Conservation (phyloP, 2,113 vertebrate genomes). For the Equus przewalskii region DNA sequence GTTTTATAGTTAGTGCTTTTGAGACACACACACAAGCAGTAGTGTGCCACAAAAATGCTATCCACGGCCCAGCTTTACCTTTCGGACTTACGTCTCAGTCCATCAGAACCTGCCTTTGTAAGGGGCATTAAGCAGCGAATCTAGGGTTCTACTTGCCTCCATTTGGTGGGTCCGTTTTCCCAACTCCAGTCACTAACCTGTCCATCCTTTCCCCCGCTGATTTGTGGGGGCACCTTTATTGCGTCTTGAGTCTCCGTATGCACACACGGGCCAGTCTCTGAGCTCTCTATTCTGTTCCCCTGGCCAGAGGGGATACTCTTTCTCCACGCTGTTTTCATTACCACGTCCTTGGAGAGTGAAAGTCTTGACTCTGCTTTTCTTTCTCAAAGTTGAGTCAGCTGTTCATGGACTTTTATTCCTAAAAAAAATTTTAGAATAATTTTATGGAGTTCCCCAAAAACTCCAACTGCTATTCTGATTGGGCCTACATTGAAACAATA, state of each 20-base stretch:
- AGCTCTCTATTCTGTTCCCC: neutral
- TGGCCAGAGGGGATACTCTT: accelerated
- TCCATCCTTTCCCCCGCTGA: neutral
- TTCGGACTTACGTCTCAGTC: neutral
- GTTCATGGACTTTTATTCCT: neutral
- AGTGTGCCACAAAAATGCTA: neutral
- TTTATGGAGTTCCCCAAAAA: neutral
- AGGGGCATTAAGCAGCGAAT: neutral
- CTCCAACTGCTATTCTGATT: neutral
- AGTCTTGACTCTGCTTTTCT: neutral
- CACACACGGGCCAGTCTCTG: neutral
- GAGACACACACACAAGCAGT: neutral
- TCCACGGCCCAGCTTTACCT: neutral
- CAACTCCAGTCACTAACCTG: too few relatives aligned
- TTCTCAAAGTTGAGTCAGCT: neutral
- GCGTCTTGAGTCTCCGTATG: accelerated
- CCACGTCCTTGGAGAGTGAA: neutral
- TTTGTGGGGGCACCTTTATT: too few relatives aligned
- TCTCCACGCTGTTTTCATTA: neutral
- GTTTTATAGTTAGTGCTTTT: neutral
- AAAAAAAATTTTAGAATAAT: neutral
- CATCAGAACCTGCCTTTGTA: neutral
- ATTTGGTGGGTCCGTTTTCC: neutral
- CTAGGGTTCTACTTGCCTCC: neutral
- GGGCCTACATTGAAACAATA: neutral